Base-by-base conservation (phyloP, 35 echinoderm and acorn worm species). In the Lytechinus pictus region DNA sequence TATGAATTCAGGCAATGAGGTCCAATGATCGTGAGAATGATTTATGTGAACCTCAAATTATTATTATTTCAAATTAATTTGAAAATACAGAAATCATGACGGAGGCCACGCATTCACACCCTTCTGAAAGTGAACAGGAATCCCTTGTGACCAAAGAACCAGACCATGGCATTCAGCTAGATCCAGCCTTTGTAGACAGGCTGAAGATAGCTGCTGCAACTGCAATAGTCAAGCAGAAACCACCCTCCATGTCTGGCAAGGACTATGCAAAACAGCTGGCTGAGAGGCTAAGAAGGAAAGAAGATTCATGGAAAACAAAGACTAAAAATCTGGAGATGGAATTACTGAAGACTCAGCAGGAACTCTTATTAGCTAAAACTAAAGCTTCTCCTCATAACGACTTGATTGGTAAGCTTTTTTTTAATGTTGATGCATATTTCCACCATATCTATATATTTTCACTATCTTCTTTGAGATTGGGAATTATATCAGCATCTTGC, bases 131-230 rank as follows among this genome's bases (percentile, higher is more conserved):
- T 16, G 66, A 79, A 79, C 66, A 16, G 3, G n/a, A 24, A 16
- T 79, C 66, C 66, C 19, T 71, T 71, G 61, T 21, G 24, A 21
- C 61, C 61, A 16, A n/a, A 79, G 66, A 79, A 79, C 7, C 66
- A n/a, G 6, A 79, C 61, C 6, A 21, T 79, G 16, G n/a, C 66
- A 79, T 79, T 79, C 66, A 79, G n/a, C 88, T 96, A 27, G 52
- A 94, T 89, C 54, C 91, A 93, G 91, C 95, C 91, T 89, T 88
- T 52, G 94, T 96, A 13, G 86, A 94, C 61, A 97, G 95, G 79
- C 95, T 97, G 79, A 97, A 96, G 53, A 19, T 97, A 56, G 97
- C 97, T 14, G 95, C 87, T 53, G 97, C 97, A 13, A 91, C 86
- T 14, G 88, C 95, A n/a, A 53, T 97, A 61, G 95, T 97, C 28